Evolutionary conservation across 2,888 invertebrate species (phyloP), one percentile per base, ranked within the genome.

Genomic region (Dryadula phaetusa): DNA sequence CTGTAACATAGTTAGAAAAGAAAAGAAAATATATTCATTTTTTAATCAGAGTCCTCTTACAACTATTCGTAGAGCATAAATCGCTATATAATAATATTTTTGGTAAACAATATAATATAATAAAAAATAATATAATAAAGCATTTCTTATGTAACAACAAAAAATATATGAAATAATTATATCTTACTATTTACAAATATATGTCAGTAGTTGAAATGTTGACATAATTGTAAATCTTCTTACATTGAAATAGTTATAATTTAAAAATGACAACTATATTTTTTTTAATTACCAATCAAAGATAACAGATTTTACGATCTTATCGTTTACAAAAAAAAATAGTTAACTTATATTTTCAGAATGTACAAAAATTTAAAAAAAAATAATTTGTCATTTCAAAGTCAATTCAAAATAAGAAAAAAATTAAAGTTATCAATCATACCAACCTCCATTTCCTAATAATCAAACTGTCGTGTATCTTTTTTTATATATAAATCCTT

Each of bases 31-130:
- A 8, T 25, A 14, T n/a, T 28, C 14, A 18, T 18, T 49, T 68
- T 63, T n/a, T 53, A 69, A 62, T 62, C 28, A 62, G 80, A 83
- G 79, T 79, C 66, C 72, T 77, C 81, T 72, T 73, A 74, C 67
- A 68, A 75, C 79, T 76, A 80, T 79, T 77, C 78, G 77, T 81
- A 81, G 76, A 76, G 79, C 70, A 61, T 70, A 71, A 56, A 64
- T 67, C 52, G 62, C 67, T 67, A 66, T 16, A 68, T 12, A 61
- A 61, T 64, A 56, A 66, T 69, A 68, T 73, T 72, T 72, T 75
- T 75, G 74, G 74, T 72, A 71, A 71, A 68, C 53, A 61, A 54
- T 69, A 47, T 46, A 54, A 37, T 58, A 53, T 20, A 60, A 53
- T 52, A 46, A 44, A 54, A 32, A n/a, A 40, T 68, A 44, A 34